Percentiles rank a stretch among this genome's conserved stretches.
phyloP scores from a whole-genome alignment of 2,888 invertebrate species.

The Zygogramma bicolorata region DNA sequence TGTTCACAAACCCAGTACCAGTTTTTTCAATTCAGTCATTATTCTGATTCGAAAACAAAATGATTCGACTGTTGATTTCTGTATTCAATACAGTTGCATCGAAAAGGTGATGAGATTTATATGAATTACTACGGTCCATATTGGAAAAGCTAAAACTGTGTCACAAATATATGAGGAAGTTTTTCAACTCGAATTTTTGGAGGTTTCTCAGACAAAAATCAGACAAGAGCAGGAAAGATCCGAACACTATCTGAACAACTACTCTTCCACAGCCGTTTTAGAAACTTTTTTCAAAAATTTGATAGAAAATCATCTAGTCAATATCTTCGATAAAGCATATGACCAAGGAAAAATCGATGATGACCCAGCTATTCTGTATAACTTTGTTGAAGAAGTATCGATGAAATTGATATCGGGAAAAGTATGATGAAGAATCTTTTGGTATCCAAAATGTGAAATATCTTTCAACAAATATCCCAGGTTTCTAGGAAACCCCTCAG shows the following conservation, averaged over 20 bases:
- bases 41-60: slow-evolving; percentile 86
- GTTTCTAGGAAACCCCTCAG: slow-evolving; percentile 94
- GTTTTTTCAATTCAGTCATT: slow-evolving; percentile 91
- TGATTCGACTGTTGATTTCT: slow-evolving; percentile 90
- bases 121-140: slow-evolving; percentile 88
- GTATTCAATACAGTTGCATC: slow-evolving; percentile 88
- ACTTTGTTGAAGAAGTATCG: slow-evolving; percentile 86
- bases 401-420: slow-evolving; percentile 92
- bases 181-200: slow-evolving; percentile 87
- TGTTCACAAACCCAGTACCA: slow-evolving; percentile 93
- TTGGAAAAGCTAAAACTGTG: slow-evolving; percentile 94
- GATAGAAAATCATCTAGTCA: slow-evolving; percentile 86
- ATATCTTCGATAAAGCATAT: slow-evolving; percentile 90
- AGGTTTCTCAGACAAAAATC: slow-evolving; percentile 89
- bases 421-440: slow-evolving; percentile 92
- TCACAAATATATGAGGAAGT: slow-evolving; percentile 90
- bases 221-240: slow-evolving; percentile 91
- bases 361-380: slow-evolving; percentile 89
- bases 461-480: slow-evolving; percentile 91
- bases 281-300: slow-evolving; percentile 91
- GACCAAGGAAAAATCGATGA: slow-evolving; percentile 79
- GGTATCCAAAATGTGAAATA: slow-evolving; percentile 88
- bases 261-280: slow-evolving; percentile 86
- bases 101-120: slow-evolving; percentile 90
- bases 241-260: slow-evolving; percentile 83